Percentiles rank a stretch among this genome's conserved stretches.
phyloP scores from a whole-genome alignment of 1,140 invertebrate species.

The Eriocheir sinensis region DNA sequence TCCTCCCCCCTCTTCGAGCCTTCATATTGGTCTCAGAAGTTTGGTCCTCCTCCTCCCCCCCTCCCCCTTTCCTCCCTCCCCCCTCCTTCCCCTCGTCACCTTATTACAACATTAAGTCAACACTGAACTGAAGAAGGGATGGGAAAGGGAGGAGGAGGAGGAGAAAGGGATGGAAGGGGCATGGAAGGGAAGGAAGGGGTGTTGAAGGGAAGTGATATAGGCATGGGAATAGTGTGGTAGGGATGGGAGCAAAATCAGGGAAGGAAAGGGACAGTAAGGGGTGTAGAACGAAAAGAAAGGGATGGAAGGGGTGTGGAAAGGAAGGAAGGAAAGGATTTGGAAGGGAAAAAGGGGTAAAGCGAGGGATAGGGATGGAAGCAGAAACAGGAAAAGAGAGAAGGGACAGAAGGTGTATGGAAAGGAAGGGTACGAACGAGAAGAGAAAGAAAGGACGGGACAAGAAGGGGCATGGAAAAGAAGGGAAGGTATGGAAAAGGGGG shows the following conservation, averaged over 20 bases:
- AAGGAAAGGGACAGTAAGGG: neutral
- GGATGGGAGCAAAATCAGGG: neutral
- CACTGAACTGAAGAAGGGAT: neutral
- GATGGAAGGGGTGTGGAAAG: too few relatives aligned
- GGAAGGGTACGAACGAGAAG: too few relatives aligned
- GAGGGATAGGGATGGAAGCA: too few relatives aligned
- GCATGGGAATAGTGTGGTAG: neutral
- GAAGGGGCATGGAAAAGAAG: too few relatives aligned
- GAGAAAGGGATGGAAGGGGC: neutral
- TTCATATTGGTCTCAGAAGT: neutral
- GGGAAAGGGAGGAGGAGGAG: neutral
- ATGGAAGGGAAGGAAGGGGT: neutral
- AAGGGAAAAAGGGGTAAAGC: too few relatives aligned
- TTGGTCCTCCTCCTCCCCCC: neutral
- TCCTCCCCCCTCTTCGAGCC: neutral
- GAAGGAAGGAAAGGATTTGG: too few relatives aligned
- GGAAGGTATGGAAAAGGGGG: too few relatives aligned
- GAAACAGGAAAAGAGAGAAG: too few relatives aligned
- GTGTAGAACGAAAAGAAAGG: neutral
- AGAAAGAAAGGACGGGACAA: too few relatives aligned
- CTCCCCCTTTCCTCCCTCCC: neutral
- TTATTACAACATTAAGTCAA: conserved; percentile 3
- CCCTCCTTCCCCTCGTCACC: neutral
- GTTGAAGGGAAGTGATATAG: neutral
- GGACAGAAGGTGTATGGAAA: too few relatives aligned